These are phyloP conservation scores for Eurypyga helias DNA, from an alignment of 2,113 vertebrate species.

Conservation along the genomic window DNA sequence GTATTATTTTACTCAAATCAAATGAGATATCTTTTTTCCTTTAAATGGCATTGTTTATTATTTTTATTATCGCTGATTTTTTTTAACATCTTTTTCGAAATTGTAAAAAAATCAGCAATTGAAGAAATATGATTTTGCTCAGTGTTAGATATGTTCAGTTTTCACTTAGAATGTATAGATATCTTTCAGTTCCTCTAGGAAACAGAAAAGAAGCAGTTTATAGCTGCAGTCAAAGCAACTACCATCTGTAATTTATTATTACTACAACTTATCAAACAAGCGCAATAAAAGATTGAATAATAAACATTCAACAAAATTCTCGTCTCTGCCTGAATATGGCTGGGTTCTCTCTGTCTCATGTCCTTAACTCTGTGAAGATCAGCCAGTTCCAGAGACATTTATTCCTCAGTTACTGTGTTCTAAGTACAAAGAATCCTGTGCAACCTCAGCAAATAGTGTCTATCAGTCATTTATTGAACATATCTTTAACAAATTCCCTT, in stretches of 20 bases:
- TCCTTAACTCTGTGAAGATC: background rate
- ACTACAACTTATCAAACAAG: background rate
- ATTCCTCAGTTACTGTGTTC: background rate
- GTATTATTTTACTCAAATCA: background rate
- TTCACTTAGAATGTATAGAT: background rate
- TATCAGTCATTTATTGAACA: background rate
- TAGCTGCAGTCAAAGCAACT: background rate
- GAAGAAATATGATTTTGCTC: background rate
- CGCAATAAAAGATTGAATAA: background rate
- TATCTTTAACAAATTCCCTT: background rate
- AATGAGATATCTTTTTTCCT: background rate
- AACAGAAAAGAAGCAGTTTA: background rate
- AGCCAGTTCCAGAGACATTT: background rate
- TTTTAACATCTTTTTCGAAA: background rate
- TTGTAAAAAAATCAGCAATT: background rate
- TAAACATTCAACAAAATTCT: background rate
- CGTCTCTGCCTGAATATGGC: background rate
- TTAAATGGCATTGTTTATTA: background rate
- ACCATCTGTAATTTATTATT: background rate
- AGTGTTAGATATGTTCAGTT: background rate
- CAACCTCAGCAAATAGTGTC: background rate
- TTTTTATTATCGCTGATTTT: background rate
- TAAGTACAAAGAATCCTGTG: background rate
- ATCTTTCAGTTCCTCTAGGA: background rate
- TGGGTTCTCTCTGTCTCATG: background rate